Base-by-base conservation (phyloP, 2,113 vertebrate genomes). In the Vimba vimba region DNA sequence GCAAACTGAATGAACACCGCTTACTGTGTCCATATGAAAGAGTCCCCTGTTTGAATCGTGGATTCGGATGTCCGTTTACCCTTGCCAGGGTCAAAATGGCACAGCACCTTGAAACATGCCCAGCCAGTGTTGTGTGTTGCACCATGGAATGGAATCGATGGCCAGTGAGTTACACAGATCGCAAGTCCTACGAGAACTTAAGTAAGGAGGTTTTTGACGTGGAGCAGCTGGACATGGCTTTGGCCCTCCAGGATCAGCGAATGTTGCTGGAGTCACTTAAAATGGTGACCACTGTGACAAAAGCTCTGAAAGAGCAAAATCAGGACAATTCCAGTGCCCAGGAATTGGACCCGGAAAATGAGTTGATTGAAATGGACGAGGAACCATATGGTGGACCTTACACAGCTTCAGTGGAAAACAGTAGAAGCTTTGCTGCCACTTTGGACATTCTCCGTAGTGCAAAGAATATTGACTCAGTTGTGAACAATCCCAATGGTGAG, bases 111-210 rank as follows among this genome's bases (percentile, higher is more conserved):
- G 95, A 96, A 91, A 92, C 93, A 1, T 99, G 98, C 89, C 98
- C 98, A 8, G 98, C 98, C 4, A 99, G 98, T 83, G 97, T 99
- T 84, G 97, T 99, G 0, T 99, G 98, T 90, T 99, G 98, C 88
- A 99, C 98, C 19, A 99, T 99, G 98, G 98, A 99, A 89, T 99
- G 98, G 98, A 99, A 99, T 87, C 96, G 98, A 91, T 99, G 98
- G 98, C 98, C 98, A 0, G 97, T 99, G 83, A 99, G 98, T 94
- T 99, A 99, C 0, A 95, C 97, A 5, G 98, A 99, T 89, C 95
- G 95, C 86, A 98, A 98, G 91, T 99, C 98, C 1, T 99, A 99
- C 0, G 98, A 99, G 91, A 98, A 97, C 93, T 92, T 99, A 86
- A 99, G 97, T 92, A 97, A 95, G 95, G 97, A 99, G 88, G 96